Evolutionary conservation across 2,113 vertebrate genomes (phyloP).

Genomic region (Paralichthys olivaceus): DNA sequence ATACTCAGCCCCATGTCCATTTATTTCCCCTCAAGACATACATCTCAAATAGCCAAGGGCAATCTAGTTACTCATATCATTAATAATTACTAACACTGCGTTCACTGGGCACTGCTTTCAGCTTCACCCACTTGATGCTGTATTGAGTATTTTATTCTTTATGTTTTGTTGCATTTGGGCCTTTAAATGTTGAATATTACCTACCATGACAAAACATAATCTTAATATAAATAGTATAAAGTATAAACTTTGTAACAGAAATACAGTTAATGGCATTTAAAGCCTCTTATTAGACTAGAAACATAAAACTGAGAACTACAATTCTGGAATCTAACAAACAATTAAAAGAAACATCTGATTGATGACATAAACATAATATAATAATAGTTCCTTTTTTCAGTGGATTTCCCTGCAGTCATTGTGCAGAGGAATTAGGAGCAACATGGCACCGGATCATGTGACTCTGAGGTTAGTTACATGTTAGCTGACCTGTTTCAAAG

Average conservation of each 20-base stretch:
- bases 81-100: too few species aligned
- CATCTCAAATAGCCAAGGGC: not conserved
- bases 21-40: not conserved
- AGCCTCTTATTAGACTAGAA: not conserved
- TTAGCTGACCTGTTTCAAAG: slow-evolving; percentile 70
- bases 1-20: too few species aligned
- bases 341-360: not conserved
- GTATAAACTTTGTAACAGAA: not conserved
- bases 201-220: too few species aligned
- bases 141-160: too few species aligned
- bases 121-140: too few species aligned
- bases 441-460: not conserved
- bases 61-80: too few species aligned
- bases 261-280: not conserved
- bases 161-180: too few species aligned
- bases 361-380: too few species aligned
- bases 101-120: too few species aligned
- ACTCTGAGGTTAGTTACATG: slow-evolving; percentile 47
- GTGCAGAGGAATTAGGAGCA: not conserved
- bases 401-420: not conserved
- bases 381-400: not conserved
- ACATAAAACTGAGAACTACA: not conserved
- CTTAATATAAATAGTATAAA: too few species aligned
- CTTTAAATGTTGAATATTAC: too few species aligned
- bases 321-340: too few species aligned